Percentiles rank a stretch among this genome's conserved stretches.
phyloP scores from a whole-genome alignment of 2,113 vertebrate genomes.

The Xyliphius kryptos region DNA sequence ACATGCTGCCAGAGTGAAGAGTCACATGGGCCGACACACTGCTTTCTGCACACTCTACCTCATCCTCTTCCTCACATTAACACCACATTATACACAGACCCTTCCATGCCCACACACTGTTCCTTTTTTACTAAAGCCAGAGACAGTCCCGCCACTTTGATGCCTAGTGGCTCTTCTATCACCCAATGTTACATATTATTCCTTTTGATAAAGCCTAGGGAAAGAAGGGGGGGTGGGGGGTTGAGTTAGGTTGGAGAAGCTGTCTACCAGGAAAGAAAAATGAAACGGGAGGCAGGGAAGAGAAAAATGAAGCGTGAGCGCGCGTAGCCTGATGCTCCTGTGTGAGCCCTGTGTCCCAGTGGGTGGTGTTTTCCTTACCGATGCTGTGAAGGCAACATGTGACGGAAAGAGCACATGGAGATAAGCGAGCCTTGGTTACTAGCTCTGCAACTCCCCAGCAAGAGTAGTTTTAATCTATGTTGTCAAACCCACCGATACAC shows the following conservation, averaged over 20 bases:
- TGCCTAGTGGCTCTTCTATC: constrained; percentile 57
- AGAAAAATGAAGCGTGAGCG: no score
- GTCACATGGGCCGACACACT: constrained; percentile 12
- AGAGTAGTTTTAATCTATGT: constrained; percentile 15
- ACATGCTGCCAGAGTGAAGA: constrained; percentile 26
- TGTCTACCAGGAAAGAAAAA: neutral
- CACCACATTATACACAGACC: constrained; percentile 6
- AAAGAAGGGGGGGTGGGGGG: constrained; percentile 16
- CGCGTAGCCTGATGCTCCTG: no score
- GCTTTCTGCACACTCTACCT: constrained; percentile 1
- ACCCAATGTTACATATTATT: constrained; percentile 40
- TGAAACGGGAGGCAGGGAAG: no score
- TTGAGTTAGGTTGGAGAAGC: constrained; percentile 6
- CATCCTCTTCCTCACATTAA: neutral
- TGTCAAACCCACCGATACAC: constrained; percentile 1
- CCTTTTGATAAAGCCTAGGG: constrained; percentile 55
- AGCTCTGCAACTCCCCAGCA: constrained; percentile 22
- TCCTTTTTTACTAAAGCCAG: constrained; percentile 16
- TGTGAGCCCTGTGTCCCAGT: constrained; percentile 39
- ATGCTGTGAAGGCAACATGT: constrained; percentile 58
- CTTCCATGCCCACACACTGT: neutral
- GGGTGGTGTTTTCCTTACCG: constrained; percentile 60
- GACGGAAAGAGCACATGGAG: constrained; percentile 61
- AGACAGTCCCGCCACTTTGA: constrained; percentile 42
- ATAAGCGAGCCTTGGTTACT: constrained; percentile 28